Base-by-base conservation (phyloP, 2,113 vertebrate species). In the Indicator indicator region DNA sequence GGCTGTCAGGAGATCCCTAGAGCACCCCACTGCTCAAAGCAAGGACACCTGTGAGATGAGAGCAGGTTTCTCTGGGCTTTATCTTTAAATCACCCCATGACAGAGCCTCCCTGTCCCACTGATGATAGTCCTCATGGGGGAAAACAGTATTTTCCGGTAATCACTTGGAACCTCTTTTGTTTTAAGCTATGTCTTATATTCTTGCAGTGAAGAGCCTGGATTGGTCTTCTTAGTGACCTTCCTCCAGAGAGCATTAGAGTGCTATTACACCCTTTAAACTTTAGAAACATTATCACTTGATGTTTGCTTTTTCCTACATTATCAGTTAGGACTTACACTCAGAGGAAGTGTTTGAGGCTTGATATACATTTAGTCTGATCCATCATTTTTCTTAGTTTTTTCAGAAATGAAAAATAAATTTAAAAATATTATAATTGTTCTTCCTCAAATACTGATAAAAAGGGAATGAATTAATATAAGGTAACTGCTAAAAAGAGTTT, bases 201-300 rank as follows among this genome's bases (percentile, higher is more conserved):
- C 36, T 90, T 9, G 5, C 23, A 64, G 11, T 48, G 40, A 86
- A 40, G 23, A 68, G 3, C 4, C 73, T 44, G 3, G 62, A 36
- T 33, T n/a, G 67, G 3, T 88, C 28, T 71, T 78, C 71, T 68
- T 16, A 50, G 6, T 75, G 67, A 40, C 12, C 38, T 80, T 23
- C 9, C 11, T 16, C 27, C 46, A 55, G 30, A 44, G 38, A 50
- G 21, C 0, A 9, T 44, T 64, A 40, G 18, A 18, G 33, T 67
- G 6, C 7, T 32, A 13, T 32, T 42, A 54, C 16, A 77, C 12
- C 1, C 16, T 42, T 27, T 74, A 58, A 81, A 84, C 5, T 36
- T 87, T 17, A 70, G 60, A 80, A 7, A 21, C 0, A 2, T 0
- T 67, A 3, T 38, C 9, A 23, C 12, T 54, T 2, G 0, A 6